Evolutionary conservation across 2,888 invertebrate species (phyloP).

Genomic region (Caprella mutica): DNA sequence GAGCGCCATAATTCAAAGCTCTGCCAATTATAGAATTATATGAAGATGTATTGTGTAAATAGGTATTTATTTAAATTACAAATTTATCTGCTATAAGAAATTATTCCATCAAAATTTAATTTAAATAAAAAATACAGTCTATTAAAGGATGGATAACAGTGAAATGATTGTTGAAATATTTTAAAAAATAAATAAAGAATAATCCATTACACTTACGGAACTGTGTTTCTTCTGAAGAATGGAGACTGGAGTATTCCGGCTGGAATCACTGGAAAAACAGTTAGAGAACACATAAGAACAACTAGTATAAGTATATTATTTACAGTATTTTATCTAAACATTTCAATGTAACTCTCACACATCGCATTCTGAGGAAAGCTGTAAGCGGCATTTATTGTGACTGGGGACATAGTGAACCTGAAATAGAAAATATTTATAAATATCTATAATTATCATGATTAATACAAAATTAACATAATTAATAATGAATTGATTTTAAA

Average conservation of each 20-base stretch:
- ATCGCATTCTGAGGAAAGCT: conserved; percentile 6
- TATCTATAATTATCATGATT: too few species aligned
- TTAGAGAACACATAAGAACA: too few species aligned
- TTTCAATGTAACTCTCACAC: conserved; percentile 3
- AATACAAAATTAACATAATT: too few species aligned
- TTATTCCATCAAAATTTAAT: background rate
- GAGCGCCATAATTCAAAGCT: conserved; percentile 8
- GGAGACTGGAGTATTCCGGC: conserved; percentile 8
- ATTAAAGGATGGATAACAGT: too few species aligned
- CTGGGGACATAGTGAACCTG: conserved; percentile 1
- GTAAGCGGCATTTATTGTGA: conserved; percentile 5
- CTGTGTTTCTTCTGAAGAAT: background rate
- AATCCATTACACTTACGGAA: background rate
- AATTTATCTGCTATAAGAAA: background rate
- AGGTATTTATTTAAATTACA: background rate
- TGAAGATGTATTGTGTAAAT: background rate
- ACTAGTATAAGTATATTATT: too few species aligned
- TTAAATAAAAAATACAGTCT: background rate
- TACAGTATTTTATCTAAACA: too few species aligned
- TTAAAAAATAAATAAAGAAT: background rate
- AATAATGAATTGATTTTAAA: too few species aligned
- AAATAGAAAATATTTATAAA: too few species aligned
- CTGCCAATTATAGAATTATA: background rate
- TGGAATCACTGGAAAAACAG: conserved; percentile 4
- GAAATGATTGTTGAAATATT: too few species aligned